phyloP scores from a whole-genome alignment of 2,113 vertebrate genomes.

The Microcebus jonahi region DNA sequence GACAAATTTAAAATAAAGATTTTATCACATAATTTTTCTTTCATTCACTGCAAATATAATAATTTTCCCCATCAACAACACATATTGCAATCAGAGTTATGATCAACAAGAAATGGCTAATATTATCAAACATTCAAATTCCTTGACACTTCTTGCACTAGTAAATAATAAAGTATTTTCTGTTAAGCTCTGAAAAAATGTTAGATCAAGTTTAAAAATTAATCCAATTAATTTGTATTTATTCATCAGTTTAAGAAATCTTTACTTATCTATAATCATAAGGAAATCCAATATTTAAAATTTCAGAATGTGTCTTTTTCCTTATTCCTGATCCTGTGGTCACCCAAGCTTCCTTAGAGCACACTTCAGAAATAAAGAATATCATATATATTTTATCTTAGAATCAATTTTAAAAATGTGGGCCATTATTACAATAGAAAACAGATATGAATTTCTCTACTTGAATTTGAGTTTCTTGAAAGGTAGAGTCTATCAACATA shows the following conservation, averaged over 20 bases:
- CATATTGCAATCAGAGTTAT: neutral
- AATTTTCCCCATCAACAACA: neutral
- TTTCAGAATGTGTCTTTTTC: neutral
- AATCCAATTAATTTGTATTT: neutral
- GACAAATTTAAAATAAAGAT: neutral
- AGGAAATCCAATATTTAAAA: neutral
- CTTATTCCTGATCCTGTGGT: neutral
- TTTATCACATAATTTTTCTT: slow-evolving; percentile 27
- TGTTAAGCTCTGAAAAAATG: neutral
- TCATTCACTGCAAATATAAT: neutral
- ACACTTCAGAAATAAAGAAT: neutral
- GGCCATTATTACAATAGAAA: neutral
- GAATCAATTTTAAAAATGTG: neutral
- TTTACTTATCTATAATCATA: neutral
- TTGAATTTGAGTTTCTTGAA: neutral
- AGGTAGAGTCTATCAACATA: neutral
- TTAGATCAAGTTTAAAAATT: neutral
- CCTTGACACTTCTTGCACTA: neutral
- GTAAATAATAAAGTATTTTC: neutral
- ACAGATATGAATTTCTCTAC: neutral
- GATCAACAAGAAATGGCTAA: neutral
- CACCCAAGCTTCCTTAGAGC: neutral
- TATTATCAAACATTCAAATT: neutral
- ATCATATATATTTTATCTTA: neutral
- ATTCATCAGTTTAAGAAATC: neutral